Conservation (phyloP, 2,888 invertebrate species). For the Atherix ibis region DNA sequence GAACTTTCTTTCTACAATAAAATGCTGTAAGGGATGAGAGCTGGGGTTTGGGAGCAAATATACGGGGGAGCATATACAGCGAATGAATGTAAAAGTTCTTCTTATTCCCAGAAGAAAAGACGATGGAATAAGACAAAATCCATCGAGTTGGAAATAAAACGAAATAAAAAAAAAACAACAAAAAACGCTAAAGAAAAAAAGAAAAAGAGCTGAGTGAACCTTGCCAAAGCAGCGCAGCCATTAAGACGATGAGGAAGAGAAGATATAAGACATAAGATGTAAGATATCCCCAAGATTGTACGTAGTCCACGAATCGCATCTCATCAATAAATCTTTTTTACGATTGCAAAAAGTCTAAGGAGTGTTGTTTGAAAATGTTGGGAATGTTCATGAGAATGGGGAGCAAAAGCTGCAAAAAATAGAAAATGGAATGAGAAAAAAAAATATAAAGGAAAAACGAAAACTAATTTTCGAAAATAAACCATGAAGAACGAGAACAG, state of each 20-base stretch:
- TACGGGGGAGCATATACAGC: no score
- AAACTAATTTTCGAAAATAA: constrained; percentile 13
- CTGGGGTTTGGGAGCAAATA: no score
- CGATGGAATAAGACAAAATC: no score
- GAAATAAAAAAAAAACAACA: neutral
- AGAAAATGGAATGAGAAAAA: constrained; percentile 7
- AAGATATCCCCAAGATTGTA: constrained; percentile 8
- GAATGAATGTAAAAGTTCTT: no score
- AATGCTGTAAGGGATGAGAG: no score
- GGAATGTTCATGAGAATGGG: constrained; percentile 3
- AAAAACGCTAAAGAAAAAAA: constrained; percentile 5
- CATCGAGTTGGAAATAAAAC: neutral
- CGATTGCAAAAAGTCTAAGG: constrained; percentile 10
- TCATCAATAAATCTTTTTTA: constrained; percentile 14
- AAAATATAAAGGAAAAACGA: constrained; percentile 8
- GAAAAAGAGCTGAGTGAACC: constrained; percentile 7
- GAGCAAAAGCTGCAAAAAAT: constrained; percentile 4
- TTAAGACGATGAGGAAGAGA: constrained; percentile 7
- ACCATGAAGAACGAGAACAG: no score
- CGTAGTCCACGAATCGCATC: constrained; percentile 15
- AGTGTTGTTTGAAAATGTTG: constrained; percentile 10
- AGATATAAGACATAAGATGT: constrained; percentile 5
- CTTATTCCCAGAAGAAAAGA: no score
- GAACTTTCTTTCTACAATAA: no score
- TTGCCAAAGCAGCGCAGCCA: no score